Evolutionary conservation across 1,140 invertebrate genomes (phyloP).

Genomic region (Drosophila novamexicana): DNA sequence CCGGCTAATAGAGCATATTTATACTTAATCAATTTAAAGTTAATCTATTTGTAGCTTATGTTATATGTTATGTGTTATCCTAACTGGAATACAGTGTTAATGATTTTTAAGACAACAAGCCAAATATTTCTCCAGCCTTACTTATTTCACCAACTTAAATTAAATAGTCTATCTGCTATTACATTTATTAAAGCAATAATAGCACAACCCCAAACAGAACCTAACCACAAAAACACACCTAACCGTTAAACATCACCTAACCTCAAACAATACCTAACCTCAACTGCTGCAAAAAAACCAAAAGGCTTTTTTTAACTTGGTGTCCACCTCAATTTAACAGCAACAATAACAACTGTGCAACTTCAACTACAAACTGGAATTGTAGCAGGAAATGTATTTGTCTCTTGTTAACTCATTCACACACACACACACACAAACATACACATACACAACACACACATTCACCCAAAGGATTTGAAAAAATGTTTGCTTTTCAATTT

Average conservation of each 20-base stretch:
- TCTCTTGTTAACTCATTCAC: slow-evolving; percentile 32
- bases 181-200: no score
- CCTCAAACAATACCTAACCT: not conserved
- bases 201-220: no score
- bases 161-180: no score
- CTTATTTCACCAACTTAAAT: no score
- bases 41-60: no score
- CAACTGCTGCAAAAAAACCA: not conserved
- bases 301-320: not conserved
- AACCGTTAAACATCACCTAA: not conserved
- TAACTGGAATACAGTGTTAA: no score
- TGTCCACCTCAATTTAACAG: not conserved
- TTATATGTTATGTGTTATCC: no score
- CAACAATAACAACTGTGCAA: not conserved
- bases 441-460: slow-evolving; percentile 3
- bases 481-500: slow-evolving; percentile 46
- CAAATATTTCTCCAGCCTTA: no score
- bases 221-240: no score
- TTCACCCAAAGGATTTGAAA: slow-evolving; percentile 12
- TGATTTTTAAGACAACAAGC: no score
- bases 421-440: slow-evolving; percentile 6
- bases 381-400: slow-evolving; percentile 48
- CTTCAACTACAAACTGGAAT: slow-evolving; percentile 25
- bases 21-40: no score
- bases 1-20: no score